These are phyloP conservation scores for Sebastes matsubarae DNA, from an alignment of 2,797 vertebrate genomes.

Conservation along the genomic window DNA sequence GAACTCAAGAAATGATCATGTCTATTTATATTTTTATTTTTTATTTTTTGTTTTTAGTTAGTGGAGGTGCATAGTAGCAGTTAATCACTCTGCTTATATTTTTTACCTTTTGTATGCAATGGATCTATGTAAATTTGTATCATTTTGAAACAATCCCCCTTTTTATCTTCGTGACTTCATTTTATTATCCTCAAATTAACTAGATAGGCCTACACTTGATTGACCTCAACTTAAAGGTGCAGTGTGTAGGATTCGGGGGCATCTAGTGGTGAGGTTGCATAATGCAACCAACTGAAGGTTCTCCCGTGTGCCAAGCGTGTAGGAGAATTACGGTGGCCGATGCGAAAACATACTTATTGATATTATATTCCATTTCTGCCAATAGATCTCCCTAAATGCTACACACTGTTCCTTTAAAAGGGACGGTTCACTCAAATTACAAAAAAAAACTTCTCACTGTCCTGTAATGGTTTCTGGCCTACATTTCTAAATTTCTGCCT, in stretches of 20 bases:
- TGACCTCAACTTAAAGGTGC: neutral
- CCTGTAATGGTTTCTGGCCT: neutral
- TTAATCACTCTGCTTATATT: slow-evolving; percentile 4
- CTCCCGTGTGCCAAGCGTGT: too few species aligned
- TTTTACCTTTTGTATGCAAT: slow-evolving; percentile 32
- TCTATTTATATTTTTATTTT: neutral
- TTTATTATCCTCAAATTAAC: neutral
- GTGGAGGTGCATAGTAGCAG: neutral
- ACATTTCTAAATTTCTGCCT: neutral
- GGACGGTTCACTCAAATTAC: neutral
- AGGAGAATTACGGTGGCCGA: too few species aligned
- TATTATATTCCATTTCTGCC: too few species aligned
- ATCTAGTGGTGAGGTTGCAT: too few species aligned
- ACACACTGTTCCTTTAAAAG: neutral
- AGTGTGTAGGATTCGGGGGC: too few species aligned
- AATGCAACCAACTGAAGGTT: too few species aligned
- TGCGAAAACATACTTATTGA: too few species aligned
- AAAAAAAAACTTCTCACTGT: neutral
- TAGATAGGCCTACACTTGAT: neutral
- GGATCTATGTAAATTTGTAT: slow-evolving; percentile 1
- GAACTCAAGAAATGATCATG: neutral
- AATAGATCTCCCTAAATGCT: too few species aligned
- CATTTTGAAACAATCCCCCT: neutral
- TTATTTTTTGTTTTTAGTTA: neutral
- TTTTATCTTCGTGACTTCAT: neutral